A percentile compares a stretch with the other conserved stretches of the same genome.
Evolutionary conservation across 1,140 invertebrate genomes (phyloP).

Genomic region (Oryctes rhinoceros): DNA sequence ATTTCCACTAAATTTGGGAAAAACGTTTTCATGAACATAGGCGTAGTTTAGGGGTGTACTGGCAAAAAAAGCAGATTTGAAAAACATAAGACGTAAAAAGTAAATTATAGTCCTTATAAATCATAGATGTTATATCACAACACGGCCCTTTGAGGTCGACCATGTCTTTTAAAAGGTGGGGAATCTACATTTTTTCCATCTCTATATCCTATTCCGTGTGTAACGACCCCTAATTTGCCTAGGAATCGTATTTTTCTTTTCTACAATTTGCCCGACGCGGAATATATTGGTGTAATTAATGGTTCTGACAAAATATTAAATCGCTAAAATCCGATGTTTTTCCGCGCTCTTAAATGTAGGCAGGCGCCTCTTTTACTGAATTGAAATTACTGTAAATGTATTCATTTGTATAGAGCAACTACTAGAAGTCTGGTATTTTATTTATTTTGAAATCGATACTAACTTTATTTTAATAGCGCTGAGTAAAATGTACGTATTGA

Average conservation of each 20-base stretch:
- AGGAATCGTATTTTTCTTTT: constrained; percentile 23
- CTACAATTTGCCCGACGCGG: not conserved
- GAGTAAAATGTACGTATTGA: too few species aligned
- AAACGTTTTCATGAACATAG: too few species aligned
- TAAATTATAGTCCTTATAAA: not conserved
- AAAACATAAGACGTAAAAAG: not conserved
- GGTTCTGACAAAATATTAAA: not conserved
- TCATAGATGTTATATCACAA: not conserved
- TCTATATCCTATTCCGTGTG: constrained; percentile 9
- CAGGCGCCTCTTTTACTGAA: too few species aligned
- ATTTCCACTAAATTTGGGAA: not conserved
- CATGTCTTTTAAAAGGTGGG: constrained; percentile 3
- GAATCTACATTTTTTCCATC: not conserved
- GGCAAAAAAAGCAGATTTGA: not conserved
- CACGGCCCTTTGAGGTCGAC: not conserved
- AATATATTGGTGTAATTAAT: constrained; percentile 19
- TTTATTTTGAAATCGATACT: too few species aligned
- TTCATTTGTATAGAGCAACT: too few species aligned
- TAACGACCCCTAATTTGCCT: constrained; percentile 12
- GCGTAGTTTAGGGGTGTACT: too few species aligned
- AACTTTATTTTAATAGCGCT: too few species aligned
- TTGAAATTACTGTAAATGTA: too few species aligned
- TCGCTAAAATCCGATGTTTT: too few species aligned
- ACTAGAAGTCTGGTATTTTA: too few species aligned
- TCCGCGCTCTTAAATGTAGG: too few species aligned